Evolutionary conservation across 2,113 vertebrate species (phyloP).

Genomic region (Amazona guildingii): DNA sequence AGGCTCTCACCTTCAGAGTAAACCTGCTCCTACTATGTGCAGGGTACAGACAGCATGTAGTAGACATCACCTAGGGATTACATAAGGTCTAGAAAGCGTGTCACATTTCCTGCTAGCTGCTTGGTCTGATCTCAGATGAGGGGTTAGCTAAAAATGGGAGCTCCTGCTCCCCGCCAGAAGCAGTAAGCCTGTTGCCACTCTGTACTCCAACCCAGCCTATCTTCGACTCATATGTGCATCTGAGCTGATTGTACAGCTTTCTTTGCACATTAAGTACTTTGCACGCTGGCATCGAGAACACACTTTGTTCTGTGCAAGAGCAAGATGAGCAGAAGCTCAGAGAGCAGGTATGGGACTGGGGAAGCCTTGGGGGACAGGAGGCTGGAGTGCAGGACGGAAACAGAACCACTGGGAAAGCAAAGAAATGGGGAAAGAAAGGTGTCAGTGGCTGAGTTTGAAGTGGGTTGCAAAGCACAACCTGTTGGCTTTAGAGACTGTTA

Average conservation of each 20-base stretch:
- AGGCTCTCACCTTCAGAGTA: not conserved
- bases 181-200: not conserved
- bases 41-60: not conserved
- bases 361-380: accelerated
- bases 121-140: not conserved
- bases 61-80: not conserved
- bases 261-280: not conserved
- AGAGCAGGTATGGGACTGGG: accelerated
- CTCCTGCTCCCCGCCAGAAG: not conserved
- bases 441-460: not conserved
- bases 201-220: not conserved
- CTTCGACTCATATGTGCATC: not conserved
- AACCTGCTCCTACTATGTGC: not conserved
- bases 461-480: not conserved
- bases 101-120: not conserved
- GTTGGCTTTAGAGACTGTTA: not conserved
- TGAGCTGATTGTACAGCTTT: not conserved
- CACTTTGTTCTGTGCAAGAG: not conserved
- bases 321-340: not conserved
- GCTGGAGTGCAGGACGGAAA: not conserved
- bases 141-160: not conserved
- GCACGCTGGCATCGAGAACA: not conserved
- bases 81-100: not conserved
- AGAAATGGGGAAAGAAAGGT: not conserved
- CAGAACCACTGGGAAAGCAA: accelerated